phyloP scores from a whole-genome alignment of 1,140 invertebrate species.

The Babylonia areolata region DNA sequence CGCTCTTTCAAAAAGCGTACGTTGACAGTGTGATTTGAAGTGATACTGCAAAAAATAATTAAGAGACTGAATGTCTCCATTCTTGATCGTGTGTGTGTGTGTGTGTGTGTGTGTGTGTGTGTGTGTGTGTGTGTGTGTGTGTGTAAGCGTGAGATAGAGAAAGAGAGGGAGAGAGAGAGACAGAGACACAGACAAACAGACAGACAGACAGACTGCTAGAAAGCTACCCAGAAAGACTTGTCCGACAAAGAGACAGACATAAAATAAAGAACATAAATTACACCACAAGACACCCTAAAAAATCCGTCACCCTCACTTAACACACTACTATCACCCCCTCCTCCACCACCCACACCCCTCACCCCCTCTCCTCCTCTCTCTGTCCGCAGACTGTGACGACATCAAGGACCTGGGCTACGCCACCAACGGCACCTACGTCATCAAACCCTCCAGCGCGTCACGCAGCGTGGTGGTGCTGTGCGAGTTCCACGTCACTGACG shows the following conservation, averaged over 20 bases:
- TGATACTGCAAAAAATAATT: no score
- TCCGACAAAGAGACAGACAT: not conserved
- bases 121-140: not conserved
- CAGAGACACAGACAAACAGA: not conserved
- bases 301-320: not conserved
- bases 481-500: slow-evolving; percentile 84
- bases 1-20: no score
- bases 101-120: not conserved
- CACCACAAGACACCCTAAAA: not conserved
- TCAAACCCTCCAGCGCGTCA: slow-evolving; percentile 81
- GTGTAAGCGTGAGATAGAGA: not conserved
- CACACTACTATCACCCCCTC: no score
- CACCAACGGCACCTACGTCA: slow-evolving; percentile 80
- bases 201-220: no score
- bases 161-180: not conserved
- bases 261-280: not conserved
- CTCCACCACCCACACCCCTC: no score
- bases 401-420: slow-evolving; percentile 34
- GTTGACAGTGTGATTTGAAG: no score
- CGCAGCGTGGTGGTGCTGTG: slow-evolving; percentile 88
- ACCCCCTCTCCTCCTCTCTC: no score
- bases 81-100: not conserved
- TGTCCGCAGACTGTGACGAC: slow-evolving; percentile 56
- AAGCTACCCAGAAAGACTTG: no score
- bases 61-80: no score